phyloP scores from a whole-genome alignment of 1,140 invertebrate species.

The Sarcophaga peregrina region DNA sequence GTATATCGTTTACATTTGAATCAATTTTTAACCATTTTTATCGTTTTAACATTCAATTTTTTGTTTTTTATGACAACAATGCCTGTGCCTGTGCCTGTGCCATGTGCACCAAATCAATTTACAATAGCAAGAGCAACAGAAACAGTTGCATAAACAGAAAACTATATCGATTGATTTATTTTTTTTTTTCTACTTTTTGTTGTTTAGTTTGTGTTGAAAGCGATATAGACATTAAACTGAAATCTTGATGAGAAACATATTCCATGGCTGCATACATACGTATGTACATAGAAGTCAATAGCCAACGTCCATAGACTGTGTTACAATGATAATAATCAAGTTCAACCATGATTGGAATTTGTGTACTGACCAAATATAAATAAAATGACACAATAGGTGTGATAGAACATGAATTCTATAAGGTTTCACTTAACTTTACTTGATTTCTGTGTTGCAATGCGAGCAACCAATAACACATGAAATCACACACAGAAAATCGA shows the following conservation, averaged over 20 bases:
- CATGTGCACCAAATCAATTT: too few relatives aligned
- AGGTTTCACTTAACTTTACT: slow-evolving; percentile 9
- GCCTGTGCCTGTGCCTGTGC: too few relatives aligned
- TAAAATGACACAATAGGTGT: slow-evolving; percentile 24
- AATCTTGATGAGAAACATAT: neutral
- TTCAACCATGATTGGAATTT: slow-evolving; percentile 10
- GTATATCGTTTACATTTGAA: too few relatives aligned
- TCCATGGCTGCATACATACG: neutral
- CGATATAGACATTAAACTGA: slow-evolving; percentile 10
- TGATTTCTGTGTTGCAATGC: neutral
- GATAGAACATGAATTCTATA: slow-evolving; percentile 19
- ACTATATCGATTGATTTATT: neutral
- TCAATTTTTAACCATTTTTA: too few relatives aligned
- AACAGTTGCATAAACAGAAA: neutral
- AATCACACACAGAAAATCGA: neutral
- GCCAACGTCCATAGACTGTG: neutral
- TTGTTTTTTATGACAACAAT: too few relatives aligned
- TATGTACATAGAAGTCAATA: too few relatives aligned
- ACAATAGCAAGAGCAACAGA: neutral
- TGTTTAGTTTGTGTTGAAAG: neutral
- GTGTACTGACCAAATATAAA: slow-evolving; percentile 15
- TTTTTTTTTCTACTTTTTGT: neutral
- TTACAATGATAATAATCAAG: slow-evolving; percentile 5
- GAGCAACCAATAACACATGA: neutral
- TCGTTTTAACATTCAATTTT: too few relatives aligned